Base-by-base conservation (phyloP, 1,140 invertebrate genomes). In the Listronotus oregonensis region DNA sequence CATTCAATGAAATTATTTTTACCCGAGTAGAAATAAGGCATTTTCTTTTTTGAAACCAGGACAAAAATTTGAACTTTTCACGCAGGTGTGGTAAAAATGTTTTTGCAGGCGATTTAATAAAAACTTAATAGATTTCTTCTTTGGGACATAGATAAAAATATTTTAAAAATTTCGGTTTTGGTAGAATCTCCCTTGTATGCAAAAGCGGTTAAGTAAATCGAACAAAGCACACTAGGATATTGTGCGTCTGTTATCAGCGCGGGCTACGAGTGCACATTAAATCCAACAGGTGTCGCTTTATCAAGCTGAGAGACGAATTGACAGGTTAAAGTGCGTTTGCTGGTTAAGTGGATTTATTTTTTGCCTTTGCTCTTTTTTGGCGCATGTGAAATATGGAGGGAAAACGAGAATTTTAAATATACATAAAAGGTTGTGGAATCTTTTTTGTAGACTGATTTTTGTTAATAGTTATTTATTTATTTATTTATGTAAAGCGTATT, bases 231-330 rank as follows among this genome's bases (percentile, higher is more conserved):
- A 37, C 34, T 37, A 9, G 34, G 34, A 37, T 37, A 54, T 54
- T 54, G 51, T 54, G 51, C 51, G 51, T 54, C 31, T 32, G 51
- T 54, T 54, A 54, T 54, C 51, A 39, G 34, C 34, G 31, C 17
- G 51, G 31, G 34, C 34, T 54, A 32, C 31, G 51, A 54, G 34
- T 54, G 34, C 51, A 54, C 51, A 39, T 54, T 54, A 34, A 54
- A 39, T 54, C 51, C 51, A 54, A 54, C 51, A 54, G 51, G 51
- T 39, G 51, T 54, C 51, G 51, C 31, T 54, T 54, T 54, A 54
- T 54, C 51, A 54, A 54, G 31, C 18, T n/a, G 34, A 54, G 34
- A 54, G 51, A 39, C 34, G 51, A 54, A 54, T 54, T 54, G 51
- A 54, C 51, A 54, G 34, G 31, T 32, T 54, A 54, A 54, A 54